Base-by-base conservation (phyloP, 2,113 vertebrate species). In the Microtus oregoni region DNA sequence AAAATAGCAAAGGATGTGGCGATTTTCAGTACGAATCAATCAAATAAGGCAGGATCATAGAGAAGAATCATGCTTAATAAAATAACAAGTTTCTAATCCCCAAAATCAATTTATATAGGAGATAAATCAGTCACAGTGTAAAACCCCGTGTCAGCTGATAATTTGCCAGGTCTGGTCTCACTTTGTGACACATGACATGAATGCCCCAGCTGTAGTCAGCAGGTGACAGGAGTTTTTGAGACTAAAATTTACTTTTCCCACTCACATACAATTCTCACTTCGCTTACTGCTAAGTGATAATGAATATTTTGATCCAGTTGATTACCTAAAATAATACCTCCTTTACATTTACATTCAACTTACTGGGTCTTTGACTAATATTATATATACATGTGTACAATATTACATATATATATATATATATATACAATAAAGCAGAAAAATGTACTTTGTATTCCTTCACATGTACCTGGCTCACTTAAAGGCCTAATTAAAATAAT, bases 241-340 rank as follows among this genome's bases (percentile, higher is more conserved):
- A 98, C 96, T 76, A 81, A 97, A 94, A 50, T 88, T 77, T 90
- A 47, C 61, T 75, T 97, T 98, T 98, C 82, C 79, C 41, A 97
- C 35, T 24, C 94, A 35, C 12, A 11, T 9, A 38, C 32, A 68
- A 91, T 77, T 93, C 61, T 86, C 50, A 76, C 86, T 91, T 95
- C 30, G 50, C 73, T 86, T 78, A 50, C 30, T 94, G 47, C 92
- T 95, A 98, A 98, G 92, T 96, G 98, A 95, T 97, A 98, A 97
- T 97, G 97, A 97, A 94, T 97, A 73, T 95, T 98, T 97, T 97
- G 95, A 97, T 97, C 7, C 91, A 97, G 92, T 89, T 47, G 32
- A 3, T 91, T 83, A 95, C 35, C 4, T 96, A 75, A 96, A 92
- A 96, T 94, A 90, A 83, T 67, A 68, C 35, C 93, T 92, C 28